Evolutionary conservation across 2,113 vertebrate species (phyloP).

Genomic region (Mesitornis unicolor): DNA sequence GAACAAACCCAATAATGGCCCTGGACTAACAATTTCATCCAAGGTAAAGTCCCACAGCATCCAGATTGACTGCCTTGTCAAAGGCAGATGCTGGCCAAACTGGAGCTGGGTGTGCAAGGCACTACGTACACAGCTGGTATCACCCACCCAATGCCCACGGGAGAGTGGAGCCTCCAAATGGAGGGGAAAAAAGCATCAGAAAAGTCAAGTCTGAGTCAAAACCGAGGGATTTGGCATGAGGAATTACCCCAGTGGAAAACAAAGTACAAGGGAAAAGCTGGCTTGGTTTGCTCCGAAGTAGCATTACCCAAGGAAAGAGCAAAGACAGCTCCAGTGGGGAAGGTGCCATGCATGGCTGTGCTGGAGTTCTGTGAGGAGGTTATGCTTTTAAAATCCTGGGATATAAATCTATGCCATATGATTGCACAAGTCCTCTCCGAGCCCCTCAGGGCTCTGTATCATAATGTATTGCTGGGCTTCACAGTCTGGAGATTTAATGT

Average conservation of each 20-base stretch:
- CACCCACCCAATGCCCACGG: rapidly evolving
- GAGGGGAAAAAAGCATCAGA: not conserved
- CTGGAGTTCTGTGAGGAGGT: not conserved
- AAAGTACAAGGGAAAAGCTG: not conserved
- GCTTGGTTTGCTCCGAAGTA: not conserved
- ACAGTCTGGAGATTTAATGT: not conserved
- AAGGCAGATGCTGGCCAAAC: not conserved
- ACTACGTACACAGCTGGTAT: rapidly evolving
- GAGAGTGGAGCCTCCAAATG: too few species aligned
- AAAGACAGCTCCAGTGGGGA: rapidly evolving
- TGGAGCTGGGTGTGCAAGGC: rapidly evolving
- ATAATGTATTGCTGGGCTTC: not conserved
- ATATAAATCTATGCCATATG: not conserved
- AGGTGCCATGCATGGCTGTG: not conserved
- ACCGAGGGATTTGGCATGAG: rapidly evolving
- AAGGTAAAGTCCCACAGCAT: not conserved
- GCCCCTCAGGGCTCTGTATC: not conserved
- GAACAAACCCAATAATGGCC: not conserved
- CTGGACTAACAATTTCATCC: not conserved
- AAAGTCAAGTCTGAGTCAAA: not conserved
- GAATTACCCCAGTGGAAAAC: not conserved
- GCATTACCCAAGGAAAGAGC: rapidly evolving
- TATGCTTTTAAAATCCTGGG: not conserved
- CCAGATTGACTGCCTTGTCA: not conserved
- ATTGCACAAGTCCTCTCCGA: not conserved